Percentiles rank a stretch among this genome's conserved stretches.
Evolutionary conservation across 2,797 vertebrate genomes (phyloP).

Genomic region (Chaenodraco wilsoni): DNA sequence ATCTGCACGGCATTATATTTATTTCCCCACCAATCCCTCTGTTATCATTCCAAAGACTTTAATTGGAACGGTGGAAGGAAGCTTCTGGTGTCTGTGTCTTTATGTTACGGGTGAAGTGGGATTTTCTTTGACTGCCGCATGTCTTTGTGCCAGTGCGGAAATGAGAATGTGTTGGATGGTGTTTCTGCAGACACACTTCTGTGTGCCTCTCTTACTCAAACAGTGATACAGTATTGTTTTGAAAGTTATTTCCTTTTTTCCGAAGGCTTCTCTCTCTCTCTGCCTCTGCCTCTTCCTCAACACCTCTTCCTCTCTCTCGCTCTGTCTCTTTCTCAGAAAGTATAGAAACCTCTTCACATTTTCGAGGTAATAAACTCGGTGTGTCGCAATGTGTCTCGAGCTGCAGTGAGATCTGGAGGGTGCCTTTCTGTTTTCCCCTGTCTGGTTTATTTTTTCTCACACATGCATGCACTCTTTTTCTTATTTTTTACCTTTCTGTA

Average conservation of each 20-base stretch:
- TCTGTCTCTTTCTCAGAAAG: slow-evolving; percentile 35
- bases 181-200: slow-evolving; percentile 46
- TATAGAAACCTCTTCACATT: slow-evolving; percentile 62
- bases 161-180: slow-evolving; percentile 51
- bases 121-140: slow-evolving; percentile 22
- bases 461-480: slow-evolving; percentile 1
- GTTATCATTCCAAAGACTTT: slow-evolving; percentile 71
- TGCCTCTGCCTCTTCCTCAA: background rate
- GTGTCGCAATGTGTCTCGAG: slow-evolving; percentile 65
- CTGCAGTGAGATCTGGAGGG: slow-evolving; percentile 69
- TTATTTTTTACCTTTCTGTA: slow-evolving; percentile 23
- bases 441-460: slow-evolving; percentile 34
- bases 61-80: slow-evolving; percentile 64
- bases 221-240: slow-evolving; percentile 66
- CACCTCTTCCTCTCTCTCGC: slow-evolving; percentile 15
- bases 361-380: slow-evolving; percentile 74
- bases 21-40: slow-evolving; percentile 51
- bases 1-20: slow-evolving; percentile 60
- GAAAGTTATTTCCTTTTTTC: slow-evolving; percentile 18
- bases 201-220: slow-evolving; percentile 50
- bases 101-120: slow-evolving; percentile 40
- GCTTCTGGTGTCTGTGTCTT: slow-evolving; percentile 57
- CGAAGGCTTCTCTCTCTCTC: slow-evolving; percentile 20
- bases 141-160: slow-evolving; percentile 60
- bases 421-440: slow-evolving; percentile 54